Base-by-base conservation (phyloP, 2,113 vertebrate genomes). In the Oryzias curvinotus region DNA sequence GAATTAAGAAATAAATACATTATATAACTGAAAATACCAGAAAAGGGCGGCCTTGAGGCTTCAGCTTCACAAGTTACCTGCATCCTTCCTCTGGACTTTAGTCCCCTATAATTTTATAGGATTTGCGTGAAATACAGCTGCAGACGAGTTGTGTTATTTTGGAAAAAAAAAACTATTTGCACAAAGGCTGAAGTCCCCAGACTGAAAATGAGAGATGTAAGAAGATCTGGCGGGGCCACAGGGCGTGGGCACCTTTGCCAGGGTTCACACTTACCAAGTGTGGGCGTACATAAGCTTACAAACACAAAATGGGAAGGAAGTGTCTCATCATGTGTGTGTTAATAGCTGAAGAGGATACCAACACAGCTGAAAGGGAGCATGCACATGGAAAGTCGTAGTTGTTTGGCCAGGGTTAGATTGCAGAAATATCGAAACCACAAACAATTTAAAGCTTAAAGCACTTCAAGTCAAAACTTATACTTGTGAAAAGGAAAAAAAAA, bases 161-260 rank as follows among this genome's bases (percentile, higher is more conserved):
- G 80, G 71, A 79, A 78, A 85, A 88, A 89, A 88, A 86, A 82
- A 79, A 77, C 83, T 77, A 87, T 90, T 85, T 89, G 81, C 82
- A 71, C 42, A 23, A 76, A 68, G 77, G 63, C 65, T 79, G 80
- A 70, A 71, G 68, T 82, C 63, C 75, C 77, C 83, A 88, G 86
- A 87, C 87, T 81, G 85, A 85, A 90, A 88, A 87, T 89, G 65
- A 87, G 74, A 65, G 82, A 82, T 85, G 69, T 86, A 65, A 73
- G 77, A 52, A 71, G 73, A 57, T 48, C 64, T 71, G 71, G 71
- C 62, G 65, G 65, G 75, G 64, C 73, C 79, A 52, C 71, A 79
- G 78, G 87, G 85, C 53, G 80, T 80, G 82, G 83, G 67, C 73
- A 58, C 81, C 77, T 77, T 82, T 78, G 77, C 81, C 83, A 83